Base-by-base conservation (phyloP, 2,888 invertebrate genomes). In the Cryptocheilus praepositus region DNA sequence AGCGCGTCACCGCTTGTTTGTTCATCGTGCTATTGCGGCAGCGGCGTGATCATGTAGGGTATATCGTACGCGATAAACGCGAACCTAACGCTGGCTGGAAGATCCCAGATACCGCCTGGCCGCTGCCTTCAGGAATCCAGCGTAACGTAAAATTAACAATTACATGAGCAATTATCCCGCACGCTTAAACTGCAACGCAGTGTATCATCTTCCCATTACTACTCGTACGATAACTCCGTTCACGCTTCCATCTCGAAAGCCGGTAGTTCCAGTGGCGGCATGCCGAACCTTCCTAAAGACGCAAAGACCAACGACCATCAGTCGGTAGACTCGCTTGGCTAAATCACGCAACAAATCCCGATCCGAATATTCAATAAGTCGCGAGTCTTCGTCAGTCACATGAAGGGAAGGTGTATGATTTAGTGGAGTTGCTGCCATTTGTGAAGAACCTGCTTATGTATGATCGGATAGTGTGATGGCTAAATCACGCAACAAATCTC, bases 61-160 rank as follows among this genome's bases (percentile, higher is more conserved):
- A 36, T 36, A 36, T 36, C 36, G 36, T 36, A 36, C 8, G 36
- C 36, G 55, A 55, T n/a, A 21, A 19, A 49, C 44, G 54, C 54
- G 4, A 21, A 19, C 68, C 53, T 15, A 46, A 36, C 36, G 36
- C 59, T 36, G 64, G 59, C 58, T 70, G 68, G 67, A 69, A 79
- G 77, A 81, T 79, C 73, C 71, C 68, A 70, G 79, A 82, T 79
- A 79, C 70, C 69, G 36, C 36, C 3, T 52, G 58, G 61, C 61
- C 64, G 69, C 74, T 71, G 73, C 80, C 76, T 77, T 81, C 73
- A 81, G 81, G 82, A 84, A 84, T 80, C 80, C 83, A 81, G 83
- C 83, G 84, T 85, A 83, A 86, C 85, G 83, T 86, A 83, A 85
- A 86, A 86, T 86, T 86, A 86, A 85, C 84, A 86, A 86, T 85